Evolutionary conservation across 2,797 vertebrate species (phyloP), one percentile per base, ranked within the genome.

Genomic region (Furcifer pardalis): DNA sequence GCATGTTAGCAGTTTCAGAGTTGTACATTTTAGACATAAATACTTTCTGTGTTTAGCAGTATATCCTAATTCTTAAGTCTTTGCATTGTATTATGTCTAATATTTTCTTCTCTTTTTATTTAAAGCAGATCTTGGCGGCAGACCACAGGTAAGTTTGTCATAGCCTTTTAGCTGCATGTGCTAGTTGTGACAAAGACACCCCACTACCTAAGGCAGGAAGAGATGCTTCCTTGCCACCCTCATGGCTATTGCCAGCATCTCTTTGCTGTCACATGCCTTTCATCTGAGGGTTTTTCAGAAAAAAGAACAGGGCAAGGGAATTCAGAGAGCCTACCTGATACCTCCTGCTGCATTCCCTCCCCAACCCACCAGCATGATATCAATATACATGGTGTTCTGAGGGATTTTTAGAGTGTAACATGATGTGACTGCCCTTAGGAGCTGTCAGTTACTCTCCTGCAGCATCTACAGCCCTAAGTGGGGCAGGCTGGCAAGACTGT

Each of bases 81-180:
- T 10, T 65, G 32, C 60, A 82, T 82, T 83, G 75, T 81, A 73
- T 52, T 82, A 35, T 56, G 79, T 81, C 46, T 81, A 89, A 86
- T 81, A 69, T 79, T 89, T 84, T 85, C 86, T 56, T 94, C 91
- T 93, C 89, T 27, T 56, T 56, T 56, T 92, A 17, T 95, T 97
- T 91, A 30, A 93, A 96, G 96, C 96, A 92, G 96, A 94, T 92
- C 88, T 95, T 91, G 87, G 94, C 91, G 93, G 96, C 93, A 95
- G 94, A 89, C 92, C 94, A 87, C 94, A 97, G 96, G 96, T 97
- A 96, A 35, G 8, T 35, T 10, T 74, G n/a, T 86, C 32, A 23
- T 19, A 42, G 9, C 56, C 5, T 71, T 88, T 4, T 42, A 25
- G 6, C 74, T 87, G 40, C 52, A 17, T 56, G 2, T 82, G 83